Evolutionary conservation across 2,888 invertebrate species (phyloP), one percentile per base, ranked within the genome.

Genomic region (Cyclophora punctaria): DNA sequence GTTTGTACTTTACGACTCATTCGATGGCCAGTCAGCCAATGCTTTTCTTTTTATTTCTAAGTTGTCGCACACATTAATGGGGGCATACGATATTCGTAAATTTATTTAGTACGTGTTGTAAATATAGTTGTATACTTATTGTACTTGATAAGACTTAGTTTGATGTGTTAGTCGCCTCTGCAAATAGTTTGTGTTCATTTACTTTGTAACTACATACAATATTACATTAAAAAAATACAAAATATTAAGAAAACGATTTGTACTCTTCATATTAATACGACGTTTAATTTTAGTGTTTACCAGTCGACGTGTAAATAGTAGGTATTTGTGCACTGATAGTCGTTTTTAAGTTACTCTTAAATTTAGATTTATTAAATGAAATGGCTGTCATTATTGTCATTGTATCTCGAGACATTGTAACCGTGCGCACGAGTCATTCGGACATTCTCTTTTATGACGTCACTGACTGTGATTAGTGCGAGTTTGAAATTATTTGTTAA

Each of bases 291-390:
- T 75, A 75, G 68, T 72, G 66, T 71, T 73, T 75, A 78, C 74
- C 75, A 78, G 69, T 79, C 65, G 71, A 48, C 67, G 63, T 85
- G 85, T 87, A 86, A 65, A 86, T 86, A 82, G 63, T 77, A 82
- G 72, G 57, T 78, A 81, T 69, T 76, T 71, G 76, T 81, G 85
- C 87, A 87, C 87, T 84, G 84, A 85, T 82, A 80, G 76, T 80
- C 65, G 66, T 68, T 66, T 73, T 78, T 83, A 83, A 82, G 83
- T 83, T 81, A 76, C 71, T 77, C 55, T 69, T 51, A 61, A 73
- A 60, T 55, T 67, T 81, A 80, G 77, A 57, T 7, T 44, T 71
- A 61, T 66, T 78, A 69, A 75, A 73, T 69, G 63, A 75, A 75
- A 82, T 79, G 84, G 83, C 84, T 85, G 83, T 86, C 80, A 78